A percentile compares a stretch with the other conserved stretches of the same genome.
Evolutionary conservation across 2,888 invertebrate species (phyloP).

Genomic region (Danaus chrysippus): DNA sequence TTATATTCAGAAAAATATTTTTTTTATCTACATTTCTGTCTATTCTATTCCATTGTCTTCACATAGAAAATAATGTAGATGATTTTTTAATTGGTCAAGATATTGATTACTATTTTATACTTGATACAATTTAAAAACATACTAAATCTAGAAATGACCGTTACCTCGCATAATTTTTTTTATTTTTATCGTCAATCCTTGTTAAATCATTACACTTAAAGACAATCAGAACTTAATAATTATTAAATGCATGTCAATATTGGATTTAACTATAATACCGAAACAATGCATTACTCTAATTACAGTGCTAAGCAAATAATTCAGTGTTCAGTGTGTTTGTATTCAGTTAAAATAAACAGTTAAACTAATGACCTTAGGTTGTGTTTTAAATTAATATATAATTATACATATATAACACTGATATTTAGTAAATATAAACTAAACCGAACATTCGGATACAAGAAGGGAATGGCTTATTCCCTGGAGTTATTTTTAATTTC

Average conservation of each 20-base stretch:
- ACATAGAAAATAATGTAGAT: no score
- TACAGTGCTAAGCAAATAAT: background rate
- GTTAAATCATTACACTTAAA: no score
- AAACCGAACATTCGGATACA: background rate
- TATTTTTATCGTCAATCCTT: no score
- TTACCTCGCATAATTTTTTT: no score
- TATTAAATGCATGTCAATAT: background rate
- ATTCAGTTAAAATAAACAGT: background rate
- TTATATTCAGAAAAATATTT: no score
- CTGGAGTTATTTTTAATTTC: constrained; percentile 27
- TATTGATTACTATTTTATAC: no score
- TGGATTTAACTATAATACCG: background rate
- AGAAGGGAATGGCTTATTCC: constrained; percentile 15
- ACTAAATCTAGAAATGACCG: no score
- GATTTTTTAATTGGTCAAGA: no score
- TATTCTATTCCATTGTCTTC: no score
- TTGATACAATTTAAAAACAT: no score
- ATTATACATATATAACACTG: background rate
- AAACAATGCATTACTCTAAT: constrained; percentile 1
- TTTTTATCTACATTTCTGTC: no score
- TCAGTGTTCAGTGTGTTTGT: background rate
- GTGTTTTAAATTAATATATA: background rate
- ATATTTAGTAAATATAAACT: background rate
- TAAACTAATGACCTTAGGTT: background rate
- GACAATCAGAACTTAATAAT: no score